A percentile compares a stretch with the other conserved stretches of the same genome.
Evolutionary conservation across 2,888 invertebrate genomes (phyloP).

Genomic region (Thymelicus lineola): DNA sequence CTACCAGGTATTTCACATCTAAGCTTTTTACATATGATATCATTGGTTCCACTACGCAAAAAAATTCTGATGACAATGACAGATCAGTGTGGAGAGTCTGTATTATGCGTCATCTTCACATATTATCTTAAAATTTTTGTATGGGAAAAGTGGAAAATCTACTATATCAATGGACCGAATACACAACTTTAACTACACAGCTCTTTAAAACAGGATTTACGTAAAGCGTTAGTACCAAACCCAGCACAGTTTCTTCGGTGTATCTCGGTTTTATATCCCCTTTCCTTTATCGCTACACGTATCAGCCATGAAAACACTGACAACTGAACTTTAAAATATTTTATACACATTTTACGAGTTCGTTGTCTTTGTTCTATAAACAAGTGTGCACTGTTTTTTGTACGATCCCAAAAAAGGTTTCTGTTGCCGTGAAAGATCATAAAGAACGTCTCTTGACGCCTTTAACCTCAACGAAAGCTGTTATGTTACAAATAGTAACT

Average conservation of each 20-base stretch:
- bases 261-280: constrained; percentile 13
- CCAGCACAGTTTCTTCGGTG: neutral
- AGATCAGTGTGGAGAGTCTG: no score
- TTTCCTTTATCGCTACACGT: constrained; percentile 29
- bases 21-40: no score
- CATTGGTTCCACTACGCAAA: no score
- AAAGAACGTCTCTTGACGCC: constrained; percentile 50
- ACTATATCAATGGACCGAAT: no score
- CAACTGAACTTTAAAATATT: constrained; percentile 55
- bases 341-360: constrained; percentile 77
- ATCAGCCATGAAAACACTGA: constrained; percentile 40
- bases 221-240: neutral
- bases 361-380: constrained; percentile 78
- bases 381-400: constrained; percentile 64
- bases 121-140: no score
- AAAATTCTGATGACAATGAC: no score
- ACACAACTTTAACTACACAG: no score
- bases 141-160: no score
- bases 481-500: neutral
- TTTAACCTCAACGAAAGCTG: constrained; percentile 38
- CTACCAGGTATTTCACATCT: no score
- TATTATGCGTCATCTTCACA: no score
- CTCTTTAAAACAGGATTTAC: no score
- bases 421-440: constrained; percentile 58
- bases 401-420: constrained; percentile 59